These are phyloP conservation scores for Drosophila prostipennis DNA, from an alignment of 2,888 invertebrate genomes.

Conservation along the genomic window DNA sequence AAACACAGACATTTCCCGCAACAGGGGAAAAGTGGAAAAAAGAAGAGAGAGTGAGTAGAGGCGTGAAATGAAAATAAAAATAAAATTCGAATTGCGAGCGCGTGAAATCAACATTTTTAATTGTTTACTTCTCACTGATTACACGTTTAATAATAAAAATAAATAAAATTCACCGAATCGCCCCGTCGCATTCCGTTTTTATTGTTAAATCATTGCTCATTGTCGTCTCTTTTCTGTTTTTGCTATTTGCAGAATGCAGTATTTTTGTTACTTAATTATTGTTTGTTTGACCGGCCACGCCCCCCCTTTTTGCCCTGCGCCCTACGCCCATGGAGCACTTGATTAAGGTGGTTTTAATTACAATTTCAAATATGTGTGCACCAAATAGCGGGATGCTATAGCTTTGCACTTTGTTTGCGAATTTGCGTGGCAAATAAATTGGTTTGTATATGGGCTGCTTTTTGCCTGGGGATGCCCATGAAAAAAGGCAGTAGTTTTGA, in stretches of 20 bases:
- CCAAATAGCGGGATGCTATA: no score
- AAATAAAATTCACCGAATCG: conserved; percentile 45
- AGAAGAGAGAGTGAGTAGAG: background rate
- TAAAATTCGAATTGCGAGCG: conserved; percentile 24
- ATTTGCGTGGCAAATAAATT: conserved; percentile 16
- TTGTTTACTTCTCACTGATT: conserved; percentile 65
- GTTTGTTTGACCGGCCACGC: conserved; percentile 43
- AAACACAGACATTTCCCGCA: conserved; percentile 4
- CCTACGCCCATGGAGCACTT: conserved; percentile 33
- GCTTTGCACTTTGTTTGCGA: conserved; percentile 6
- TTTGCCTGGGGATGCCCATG: conserved; percentile 4
- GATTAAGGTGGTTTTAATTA: conserved; percentile 58
- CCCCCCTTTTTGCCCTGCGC: background rate
- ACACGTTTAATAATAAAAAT: conserved; percentile 60
- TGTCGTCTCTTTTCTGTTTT: conserved; percentile 8
- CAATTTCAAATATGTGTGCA: conserved; percentile 39
- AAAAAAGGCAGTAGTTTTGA: background rate
- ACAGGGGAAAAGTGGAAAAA: background rate
- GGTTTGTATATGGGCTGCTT: background rate
- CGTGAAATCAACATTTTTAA: conserved; percentile 52
- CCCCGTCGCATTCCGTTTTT: conserved; percentile 34
- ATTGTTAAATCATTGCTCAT: conserved; percentile 48
- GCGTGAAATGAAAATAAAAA: conserved; percentile 32
- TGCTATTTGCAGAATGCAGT: conserved; percentile 19
- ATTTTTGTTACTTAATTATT: conserved; percentile 58